phyloP scores from a whole-genome alignment of 2,113 vertebrate genomes.

The Leptobrachium leishanense region DNA sequence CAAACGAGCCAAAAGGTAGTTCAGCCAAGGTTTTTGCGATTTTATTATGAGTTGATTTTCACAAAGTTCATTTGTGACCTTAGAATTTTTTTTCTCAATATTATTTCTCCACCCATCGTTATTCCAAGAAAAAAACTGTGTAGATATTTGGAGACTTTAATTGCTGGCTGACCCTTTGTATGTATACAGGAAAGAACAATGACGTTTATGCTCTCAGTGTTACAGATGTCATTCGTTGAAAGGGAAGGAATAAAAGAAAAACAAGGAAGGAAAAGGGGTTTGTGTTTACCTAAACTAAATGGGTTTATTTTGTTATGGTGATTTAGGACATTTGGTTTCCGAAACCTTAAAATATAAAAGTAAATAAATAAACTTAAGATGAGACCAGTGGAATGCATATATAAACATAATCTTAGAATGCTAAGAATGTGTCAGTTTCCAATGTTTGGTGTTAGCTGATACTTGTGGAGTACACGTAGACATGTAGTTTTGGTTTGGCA shows the following conservation, averaged over 20 bases:
- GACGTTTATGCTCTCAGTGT: slow-evolving; percentile 4
- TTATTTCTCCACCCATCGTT: slow-evolving; percentile 24
- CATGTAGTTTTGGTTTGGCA: background rate
- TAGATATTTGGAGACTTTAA: slow-evolving; percentile 8
- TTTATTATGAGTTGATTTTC: slow-evolving; percentile 25
- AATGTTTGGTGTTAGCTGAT: background rate
- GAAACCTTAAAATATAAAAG: background rate
- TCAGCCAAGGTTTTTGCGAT: slow-evolving; percentile 40
- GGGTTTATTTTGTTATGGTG: background rate
- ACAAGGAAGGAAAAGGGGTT: background rate
- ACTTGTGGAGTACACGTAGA: background rate
- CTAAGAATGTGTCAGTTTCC: slow-evolving; percentile 1
- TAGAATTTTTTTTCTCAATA: slow-evolving; percentile 8
- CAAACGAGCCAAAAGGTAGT: slow-evolving; percentile 17
- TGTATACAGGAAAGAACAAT: slow-evolving; percentile 31
- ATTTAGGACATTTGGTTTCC: background rate
- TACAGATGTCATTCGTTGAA: slow-evolving; percentile 13
- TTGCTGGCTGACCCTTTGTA: slow-evolving; percentile 39
- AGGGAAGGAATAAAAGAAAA: slow-evolving; percentile 1
- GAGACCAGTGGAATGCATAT: background rate
- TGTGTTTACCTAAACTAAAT: background rate
- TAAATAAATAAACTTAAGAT: background rate
- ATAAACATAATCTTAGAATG: background rate
- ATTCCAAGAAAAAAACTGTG: background rate
- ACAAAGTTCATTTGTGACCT: slow-evolving; percentile 22